Evolutionary conservation across 2,888 invertebrate genomes (phyloP).

Genomic region (Mesoligia furuncula): DNA sequence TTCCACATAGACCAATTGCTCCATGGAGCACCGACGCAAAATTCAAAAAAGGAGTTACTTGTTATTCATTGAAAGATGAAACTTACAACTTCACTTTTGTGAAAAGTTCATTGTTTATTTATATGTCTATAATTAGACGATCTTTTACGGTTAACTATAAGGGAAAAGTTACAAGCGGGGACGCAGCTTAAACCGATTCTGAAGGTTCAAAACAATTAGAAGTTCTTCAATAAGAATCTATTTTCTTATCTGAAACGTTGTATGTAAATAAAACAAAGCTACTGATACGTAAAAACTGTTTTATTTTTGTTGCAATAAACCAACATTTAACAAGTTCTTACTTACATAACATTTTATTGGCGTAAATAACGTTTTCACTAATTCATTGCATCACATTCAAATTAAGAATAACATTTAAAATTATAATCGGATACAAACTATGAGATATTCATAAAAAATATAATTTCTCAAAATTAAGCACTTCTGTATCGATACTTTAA

Average conservation of each 20-base stretch:
- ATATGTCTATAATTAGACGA: neutral
- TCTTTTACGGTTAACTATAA: neutral
- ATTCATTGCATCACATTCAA: conserved; percentile 76
- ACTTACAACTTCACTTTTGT: neutral
- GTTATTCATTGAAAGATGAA: neutral
- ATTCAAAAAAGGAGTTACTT: neutral
- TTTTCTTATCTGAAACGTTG: conserved; percentile 66
- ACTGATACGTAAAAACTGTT: conserved; percentile 76
- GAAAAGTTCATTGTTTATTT: neutral
- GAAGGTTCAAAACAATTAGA: conserved; percentile 61
- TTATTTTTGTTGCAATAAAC: conserved; percentile 72
- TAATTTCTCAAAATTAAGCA: conserved; percentile 69
- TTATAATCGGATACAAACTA: conserved; percentile 72
- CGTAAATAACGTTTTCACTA: conserved; percentile 71
- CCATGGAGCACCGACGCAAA: neutral
- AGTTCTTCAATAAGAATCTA: conserved; percentile 64
- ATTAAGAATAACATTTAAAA: conserved; percentile 69
- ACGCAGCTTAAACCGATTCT: conserved; percentile 46
- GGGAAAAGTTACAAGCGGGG: neutral
- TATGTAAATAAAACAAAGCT: conserved; percentile 68
- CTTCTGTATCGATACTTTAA: conserved; percentile 61
- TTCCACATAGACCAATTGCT: too few relatives aligned
- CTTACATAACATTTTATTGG: conserved; percentile 74
- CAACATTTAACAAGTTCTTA: conserved; percentile 78
- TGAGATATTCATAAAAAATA: conserved; percentile 64